Base-by-base conservation (phyloP, 2,113 vertebrate genomes). In the Seriola quinqueradiata region DNA sequence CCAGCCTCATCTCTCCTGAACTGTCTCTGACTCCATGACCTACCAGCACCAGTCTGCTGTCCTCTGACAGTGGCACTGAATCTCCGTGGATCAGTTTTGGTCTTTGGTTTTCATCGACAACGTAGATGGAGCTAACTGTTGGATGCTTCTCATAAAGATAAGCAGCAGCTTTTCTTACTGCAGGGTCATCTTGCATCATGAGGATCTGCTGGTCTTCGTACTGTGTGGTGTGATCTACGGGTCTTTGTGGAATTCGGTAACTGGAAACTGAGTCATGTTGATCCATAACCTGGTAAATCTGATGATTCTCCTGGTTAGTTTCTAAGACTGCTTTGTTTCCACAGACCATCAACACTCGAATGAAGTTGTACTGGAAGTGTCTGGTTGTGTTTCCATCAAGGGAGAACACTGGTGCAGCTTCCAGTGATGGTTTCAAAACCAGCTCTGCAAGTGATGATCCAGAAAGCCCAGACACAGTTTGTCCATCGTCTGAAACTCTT, bases 191-290 rank as follows among this genome's bases (percentile, higher is more conserved):
- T 42, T 89, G 19, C 84, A 92, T 58, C 0, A 90, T 71, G 60
- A 92, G 0, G 32, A 92, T 92, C 34, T 86, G 84, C 57, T 92
- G 90, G 52, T 64, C 54, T 50, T 90, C 88, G n/a, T 92, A 92
- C 73, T 83, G 77, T 11, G 80, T 89, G 16, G 0, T 77, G 57
- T 75, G 82, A 52, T 89, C 90, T 40, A 70, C 59, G 1, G 2
- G 55, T 75, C 63, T 76, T 19, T 69, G 42, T 54, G 67, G 70
- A 42, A 77, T 77, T 28, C 28, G 17, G 64, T 84, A 87, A 9
- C 38, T 4, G 17, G 61, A 79, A 21, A 70, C 36, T 0, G 66
- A 48, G 17, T 28, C 76, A 10, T 0, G 1, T 23, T 25, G 9
- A 25, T 81, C 55, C 44, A 89, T 64, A 14, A 70, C 32, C 54